Base-by-base conservation (phyloP, 1,140 invertebrate genomes). In the Nylanderia fulva region DNA sequence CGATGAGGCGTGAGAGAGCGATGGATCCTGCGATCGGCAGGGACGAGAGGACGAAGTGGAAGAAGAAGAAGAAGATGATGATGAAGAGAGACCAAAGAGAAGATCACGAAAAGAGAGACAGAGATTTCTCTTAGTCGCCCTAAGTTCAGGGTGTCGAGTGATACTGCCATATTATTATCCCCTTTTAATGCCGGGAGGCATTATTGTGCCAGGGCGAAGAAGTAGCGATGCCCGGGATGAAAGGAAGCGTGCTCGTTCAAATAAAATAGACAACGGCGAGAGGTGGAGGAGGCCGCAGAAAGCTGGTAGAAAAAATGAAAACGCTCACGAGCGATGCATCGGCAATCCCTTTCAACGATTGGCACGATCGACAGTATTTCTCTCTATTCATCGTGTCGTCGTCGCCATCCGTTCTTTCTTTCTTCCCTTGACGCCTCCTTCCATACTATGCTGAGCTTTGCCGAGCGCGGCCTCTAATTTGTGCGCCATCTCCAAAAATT, bases 201-300 rank as follows among this genome's bases (percentile, higher is more conserved):
- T 42, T 60, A 27, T 84, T 86, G 85, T 85, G 77, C 75, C 80
- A 75, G 74, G 63, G 84, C 69, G 72, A 86, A 56, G 76, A 77
- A 77, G 82, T 29, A 80, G 33, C 4, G 74, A 61, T 66, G 69
- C 56, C 72, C 27, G 56, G 66, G 60, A 88, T 84, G 87, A 91
- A 91, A 89, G 85, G 85, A 86, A 85, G 74, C 85, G 88, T 80
- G 84, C 86, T 88, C 86, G 88, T 86, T 64, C 79, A 87, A 90
- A 91, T 88, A 86, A 83, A 71, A 75, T 52, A 80, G 88, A 85
- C 58, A 61, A 36, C 36, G 66, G 69, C 21, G 29, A 21, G 18
- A 6, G 36, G 54, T n/a, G 33, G 15, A 36, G 24, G 24, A 60
- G 39, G 56, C 54, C 39, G 56, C 54, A 84, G 60, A 75, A 61